Base-by-base conservation (phyloP, 2,797 vertebrate species). In the Phalloptychus januarius region DNA sequence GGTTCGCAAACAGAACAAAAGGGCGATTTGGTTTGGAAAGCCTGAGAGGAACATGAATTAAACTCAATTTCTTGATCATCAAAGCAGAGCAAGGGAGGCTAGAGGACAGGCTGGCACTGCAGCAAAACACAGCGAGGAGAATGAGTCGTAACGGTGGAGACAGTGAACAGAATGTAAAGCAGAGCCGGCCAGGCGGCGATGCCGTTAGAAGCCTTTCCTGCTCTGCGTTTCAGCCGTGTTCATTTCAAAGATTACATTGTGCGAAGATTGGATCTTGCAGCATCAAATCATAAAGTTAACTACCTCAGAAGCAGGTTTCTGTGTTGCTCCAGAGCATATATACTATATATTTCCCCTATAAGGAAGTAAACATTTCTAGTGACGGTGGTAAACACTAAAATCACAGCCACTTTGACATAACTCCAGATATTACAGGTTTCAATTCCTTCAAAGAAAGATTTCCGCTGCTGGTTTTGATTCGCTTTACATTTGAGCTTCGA, bases 71-170 rank as follows among this genome's bases (percentile, higher is more conserved):
- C 78, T 77, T 82, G 71, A 91, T 87, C 70, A 86, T 90, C 77
- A 90, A 88, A 91, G 82, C 28, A 8, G 33, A 78, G n/a, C 2
- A 42, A 86, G 46, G 78, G 45, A 46, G 31, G 74, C 85, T 75
- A 79, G 90, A 90, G 88, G 89, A 84, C 85, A 83, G 81, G 79
- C 79, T 23, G 45, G 75, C 81, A 80, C 77, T 81, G 89, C 88
- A 82, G 85, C 72, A 83, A 83, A 85, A 87, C 79, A 82, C 65
- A 77, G 77, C 33, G 65, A 75, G 79, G 69, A 84, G 82, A 83
- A 89, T 75, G 83, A 87, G 81, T 87, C 71, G 83, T 46, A 85
- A 48, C 58, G 5, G 74, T 2, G 18, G 45, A 85, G 23, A 77
- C 40, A 74, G 46, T 72, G 85, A 81, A 74, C 5, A 18, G 87